phyloP scores from a whole-genome alignment of 2,113 vertebrate genomes.

The Hippocampus guttulatus region DNA sequence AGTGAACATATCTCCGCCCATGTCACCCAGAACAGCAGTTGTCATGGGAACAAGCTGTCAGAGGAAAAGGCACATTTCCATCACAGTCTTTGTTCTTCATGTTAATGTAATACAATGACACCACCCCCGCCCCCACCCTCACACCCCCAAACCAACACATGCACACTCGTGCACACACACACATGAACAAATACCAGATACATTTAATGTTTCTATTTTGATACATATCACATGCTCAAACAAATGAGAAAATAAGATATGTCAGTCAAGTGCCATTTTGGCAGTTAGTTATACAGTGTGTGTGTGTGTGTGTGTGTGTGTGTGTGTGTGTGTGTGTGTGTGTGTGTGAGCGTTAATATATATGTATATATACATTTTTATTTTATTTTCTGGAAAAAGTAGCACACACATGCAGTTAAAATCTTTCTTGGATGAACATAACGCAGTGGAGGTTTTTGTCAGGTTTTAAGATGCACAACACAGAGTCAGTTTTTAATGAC shows the following conservation, averaged over 20 bases:
- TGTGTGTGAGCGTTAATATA: too few species aligned
- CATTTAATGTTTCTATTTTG: conserved; percentile 12
- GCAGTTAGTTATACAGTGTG: too few species aligned
- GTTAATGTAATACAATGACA: conserved; percentile 40
- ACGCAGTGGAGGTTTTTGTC: too few species aligned
- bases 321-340: too few species aligned
- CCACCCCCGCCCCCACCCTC: not conserved
- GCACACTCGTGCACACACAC: not conserved
- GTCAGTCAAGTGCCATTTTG: not conserved
- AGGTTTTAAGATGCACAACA: too few species aligned
- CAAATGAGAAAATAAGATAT: not conserved
- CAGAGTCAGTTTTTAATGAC: too few species aligned
- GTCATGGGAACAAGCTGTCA: conserved; percentile 63
- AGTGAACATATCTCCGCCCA: conserved; percentile 35
- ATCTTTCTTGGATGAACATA: too few species aligned
- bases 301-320: too few species aligned
- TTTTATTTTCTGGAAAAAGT: too few species aligned
- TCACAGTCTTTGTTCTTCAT: conserved; percentile 45
- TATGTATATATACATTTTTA: too few species aligned
- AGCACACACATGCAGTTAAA: too few species aligned
- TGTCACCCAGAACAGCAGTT: conserved; percentile 51
- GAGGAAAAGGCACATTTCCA: conserved; percentile 55
- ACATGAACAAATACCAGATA: not conserved
- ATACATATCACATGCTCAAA: not conserved
- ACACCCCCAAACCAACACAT: not conserved